Evolutionary conservation across 2,113 vertebrate genomes (phyloP), one percentile per base, ranked within the genome.

Genomic region (Tamias sibiricus): DNA sequence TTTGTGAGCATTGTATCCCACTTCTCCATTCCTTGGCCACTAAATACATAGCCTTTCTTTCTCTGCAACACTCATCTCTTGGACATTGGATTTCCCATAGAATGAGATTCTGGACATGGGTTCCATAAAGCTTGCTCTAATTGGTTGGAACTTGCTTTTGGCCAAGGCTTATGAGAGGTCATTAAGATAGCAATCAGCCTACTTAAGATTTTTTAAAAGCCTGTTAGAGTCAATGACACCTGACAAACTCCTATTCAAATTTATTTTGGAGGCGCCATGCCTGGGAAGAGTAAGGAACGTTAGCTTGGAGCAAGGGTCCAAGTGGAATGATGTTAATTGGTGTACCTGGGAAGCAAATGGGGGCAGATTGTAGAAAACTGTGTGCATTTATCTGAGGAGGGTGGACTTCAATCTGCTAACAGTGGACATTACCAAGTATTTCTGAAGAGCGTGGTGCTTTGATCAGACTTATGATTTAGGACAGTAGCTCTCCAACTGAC

Each of bases 231-330:
- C 74, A 77, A 44, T 62, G 69, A 28, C 37, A 83, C 32, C 54
- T 96, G 81, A 62, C 84, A 96, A 93, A 71, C 32, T 90, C 84
- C 22, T 79, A 47, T 75, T 87, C 66, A n/a, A 52, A 86, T 94
- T 94, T 54, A 62, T 90, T 86, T 89, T 66, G 40, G 83, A 94
- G 91, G 22, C 1, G 47, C 30, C 52, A 28, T 20, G 4, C 40
- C 62, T 87, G 6, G 17, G 10, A 72, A 49, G 59, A 59, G n/a
- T 52, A 44, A 62, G 37, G 22, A n/a, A 57, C 14, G 44, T 52
- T 62, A 59, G 26, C 54, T 64, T 80, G 76, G 71, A 87, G 10
- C 42, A 47, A 77, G 69, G 8, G 5, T 72, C 62, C 54, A 86
- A 52, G n/a, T 47, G 20, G 54, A 62, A 54, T 92, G 54, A 35